A percentile compares a stretch with the other conserved stretches of the same genome.
Conservation (phyloP, 2,113 vertebrate genomes). For the Sardina pilchardus region DNA sequence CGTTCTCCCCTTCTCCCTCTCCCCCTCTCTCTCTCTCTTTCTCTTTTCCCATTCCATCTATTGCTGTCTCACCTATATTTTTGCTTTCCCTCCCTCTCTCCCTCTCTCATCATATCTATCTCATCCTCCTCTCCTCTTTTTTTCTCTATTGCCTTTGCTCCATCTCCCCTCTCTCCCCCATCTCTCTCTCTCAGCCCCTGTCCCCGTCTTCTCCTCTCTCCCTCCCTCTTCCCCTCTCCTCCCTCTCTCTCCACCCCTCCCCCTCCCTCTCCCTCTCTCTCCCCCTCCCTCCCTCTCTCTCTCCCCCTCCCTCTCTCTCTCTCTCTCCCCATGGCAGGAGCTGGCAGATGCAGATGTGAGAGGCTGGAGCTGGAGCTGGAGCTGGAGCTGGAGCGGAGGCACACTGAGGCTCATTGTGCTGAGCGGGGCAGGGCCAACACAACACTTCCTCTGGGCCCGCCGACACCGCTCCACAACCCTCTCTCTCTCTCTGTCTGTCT, state of each 20-base stretch:
- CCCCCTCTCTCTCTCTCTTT: background rate
- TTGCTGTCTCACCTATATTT: background rate
- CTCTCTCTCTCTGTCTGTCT: background rate
- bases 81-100: background rate
- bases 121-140: background rate
- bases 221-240: background rate
- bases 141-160: background rate
- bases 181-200: background rate
- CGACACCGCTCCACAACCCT: background rate
- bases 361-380: background rate
- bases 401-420: constrained; percentile 47
- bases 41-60: background rate
- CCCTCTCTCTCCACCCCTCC: background rate
- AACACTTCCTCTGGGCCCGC: constrained; percentile 45
- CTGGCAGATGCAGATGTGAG: constrained; percentile 37
- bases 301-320: background rate
- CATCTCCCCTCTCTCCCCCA: background rate
- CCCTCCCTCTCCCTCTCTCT: background rate
- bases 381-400: constrained; percentile 7
- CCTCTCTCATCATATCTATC: background rate
- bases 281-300: background rate
- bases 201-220: background rate
- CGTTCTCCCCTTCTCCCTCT: background rate
- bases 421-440: constrained; percentile 35
- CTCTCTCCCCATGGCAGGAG: constrained; percentile 28